phyloP scores from a whole-genome alignment of 2,797 vertebrate genomes.

The Crypturellus tataupa region DNA sequence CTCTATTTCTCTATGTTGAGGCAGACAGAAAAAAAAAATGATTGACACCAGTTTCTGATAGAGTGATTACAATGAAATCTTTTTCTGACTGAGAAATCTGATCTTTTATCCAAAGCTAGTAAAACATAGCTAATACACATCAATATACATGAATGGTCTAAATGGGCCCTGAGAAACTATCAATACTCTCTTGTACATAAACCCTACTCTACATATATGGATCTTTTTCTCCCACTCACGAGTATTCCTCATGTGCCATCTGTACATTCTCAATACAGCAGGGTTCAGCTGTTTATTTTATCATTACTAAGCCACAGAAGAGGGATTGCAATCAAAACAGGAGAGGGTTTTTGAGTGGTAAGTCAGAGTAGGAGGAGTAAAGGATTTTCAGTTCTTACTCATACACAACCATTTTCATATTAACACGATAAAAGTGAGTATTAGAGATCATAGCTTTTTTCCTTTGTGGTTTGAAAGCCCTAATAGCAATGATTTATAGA shows the following conservation, averaged over 20 bases:
- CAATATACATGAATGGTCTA: not conserved
- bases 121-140: not conserved
- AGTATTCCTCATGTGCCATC: not conserved
- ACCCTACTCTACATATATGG: not conserved
- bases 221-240: not conserved
- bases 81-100: not conserved
- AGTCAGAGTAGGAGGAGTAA: not conserved
- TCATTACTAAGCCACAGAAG: slow-evolving; percentile 33
- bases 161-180: not conserved
- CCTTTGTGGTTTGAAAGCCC: slow-evolving; percentile 26
- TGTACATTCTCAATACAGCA: not conserved
- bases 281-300: not conserved
- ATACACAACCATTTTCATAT: slow-evolving; percentile 31
- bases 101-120: not conserved
- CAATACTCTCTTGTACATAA: not conserved
- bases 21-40: not conserved
- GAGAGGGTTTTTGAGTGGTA: not conserved
- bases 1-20: not conserved
- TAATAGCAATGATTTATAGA: slow-evolving; percentile 19
- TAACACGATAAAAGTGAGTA: slow-evolving; percentile 26
- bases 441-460: slow-evolving; percentile 32
- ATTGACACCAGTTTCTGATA: too few species aligned
- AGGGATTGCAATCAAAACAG: not conserved
- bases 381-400: slow-evolving; percentile 35
- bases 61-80: not conserved